Percentiles rank a stretch among this genome's conserved stretches.
Conservation (phyloP, 2,888 invertebrate species). For the Mythimna lalbum region DNA sequence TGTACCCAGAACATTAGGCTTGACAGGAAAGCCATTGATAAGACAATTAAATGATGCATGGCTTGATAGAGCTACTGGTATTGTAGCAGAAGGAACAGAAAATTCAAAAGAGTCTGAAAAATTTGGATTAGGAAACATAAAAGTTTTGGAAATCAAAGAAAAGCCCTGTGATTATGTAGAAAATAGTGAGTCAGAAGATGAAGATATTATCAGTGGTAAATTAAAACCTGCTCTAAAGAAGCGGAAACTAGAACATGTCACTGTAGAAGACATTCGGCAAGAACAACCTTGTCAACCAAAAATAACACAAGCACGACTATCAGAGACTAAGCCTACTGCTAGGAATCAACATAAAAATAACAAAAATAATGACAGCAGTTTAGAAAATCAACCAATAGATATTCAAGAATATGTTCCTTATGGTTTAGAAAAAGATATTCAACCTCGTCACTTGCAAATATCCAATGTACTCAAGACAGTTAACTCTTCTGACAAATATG, state of each 20-base stretch:
- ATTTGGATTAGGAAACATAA: conserved; percentile 84
- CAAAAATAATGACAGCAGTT: conserved; percentile 44
- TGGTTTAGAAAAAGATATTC: conserved; percentile 80
- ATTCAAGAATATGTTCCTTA: conserved; percentile 85
- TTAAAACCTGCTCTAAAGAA: conserved; percentile 91
- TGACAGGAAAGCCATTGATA: conserved; percentile 58
- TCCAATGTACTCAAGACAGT: conserved; percentile 70
- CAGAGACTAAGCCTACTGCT: conserved; percentile 21
- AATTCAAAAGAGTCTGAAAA: conserved; percentile 58
- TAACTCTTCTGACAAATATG: conserved; percentile 43
- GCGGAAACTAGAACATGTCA: conserved; percentile 75
- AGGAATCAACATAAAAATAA: conserved; percentile 54
- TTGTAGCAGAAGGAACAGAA: conserved; percentile 68
- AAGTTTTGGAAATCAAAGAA: conserved; percentile 68
- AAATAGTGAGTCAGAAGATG: conserved; percentile 93
- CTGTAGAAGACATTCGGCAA: conserved; percentile 44
- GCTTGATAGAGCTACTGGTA: conserved; percentile 86
- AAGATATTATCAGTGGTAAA: conserved; percentile 81
- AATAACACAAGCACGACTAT: conserved; percentile 19
- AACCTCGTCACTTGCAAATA: conserved; percentile 79
- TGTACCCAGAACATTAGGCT: conserved; percentile 39
- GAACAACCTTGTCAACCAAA: conserved; percentile 31
- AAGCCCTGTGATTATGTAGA: conserved; percentile 92
- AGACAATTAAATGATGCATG: conserved; percentile 84
- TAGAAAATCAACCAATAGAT: conserved; percentile 82